Percentiles rank a stretch among this genome's conserved stretches.
Conservation (phyloP, 2,113 vertebrate species). For the Oryzias curvinotus region DNA sequence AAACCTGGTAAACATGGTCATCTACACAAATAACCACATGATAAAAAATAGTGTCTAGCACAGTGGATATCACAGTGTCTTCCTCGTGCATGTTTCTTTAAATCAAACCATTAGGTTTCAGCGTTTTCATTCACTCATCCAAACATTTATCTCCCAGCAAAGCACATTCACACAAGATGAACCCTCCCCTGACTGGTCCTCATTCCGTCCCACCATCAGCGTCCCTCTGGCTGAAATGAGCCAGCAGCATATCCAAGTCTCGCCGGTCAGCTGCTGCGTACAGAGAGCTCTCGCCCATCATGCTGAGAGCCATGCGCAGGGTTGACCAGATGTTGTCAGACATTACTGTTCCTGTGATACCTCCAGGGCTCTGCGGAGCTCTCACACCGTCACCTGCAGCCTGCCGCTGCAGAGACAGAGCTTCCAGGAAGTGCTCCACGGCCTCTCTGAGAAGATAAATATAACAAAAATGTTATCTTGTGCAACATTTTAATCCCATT, state of each 20-base stretch:
- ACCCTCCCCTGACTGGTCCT: slow-evolving; percentile 57
- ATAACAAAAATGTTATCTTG: slow-evolving; percentile 3
- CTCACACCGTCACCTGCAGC: slow-evolving; percentile 79
- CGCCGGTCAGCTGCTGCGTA: slow-evolving; percentile 87
- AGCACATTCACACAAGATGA: slow-evolving; percentile 74
- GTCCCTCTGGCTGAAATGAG: slow-evolving; percentile 88
- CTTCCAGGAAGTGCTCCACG: slow-evolving; percentile 97
- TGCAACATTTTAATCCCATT: not conserved
- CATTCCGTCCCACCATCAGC: slow-evolving; percentile 78
- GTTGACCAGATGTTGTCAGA: slow-evolving; percentile 99
- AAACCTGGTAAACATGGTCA: slow-evolving; percentile 12
- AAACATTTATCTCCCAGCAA: slow-evolving; percentile 58
- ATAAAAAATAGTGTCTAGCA: slow-evolving; percentile 15
- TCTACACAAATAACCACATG: slow-evolving; percentile 16
- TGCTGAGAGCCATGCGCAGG: slow-evolving; percentile 94
- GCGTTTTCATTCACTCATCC: slow-evolving; percentile 39
- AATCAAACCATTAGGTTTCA: slow-evolving; percentile 10
- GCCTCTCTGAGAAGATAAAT: slow-evolving; percentile 83
- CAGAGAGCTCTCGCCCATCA: slow-evolving; percentile 96
- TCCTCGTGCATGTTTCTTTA: slow-evolving; percentile 18
- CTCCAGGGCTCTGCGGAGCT: slow-evolving; percentile 71
- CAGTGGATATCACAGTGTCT: slow-evolving; percentile 49
- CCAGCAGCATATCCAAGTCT: slow-evolving; percentile 87
- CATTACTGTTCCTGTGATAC: slow-evolving; percentile 87
- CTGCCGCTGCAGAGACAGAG: slow-evolving; percentile 93